Evolutionary conservation across 2,888 invertebrate genomes (phyloP), one percentile per base, ranked within the genome.

Genomic region (Dasypogon diadema): DNA sequence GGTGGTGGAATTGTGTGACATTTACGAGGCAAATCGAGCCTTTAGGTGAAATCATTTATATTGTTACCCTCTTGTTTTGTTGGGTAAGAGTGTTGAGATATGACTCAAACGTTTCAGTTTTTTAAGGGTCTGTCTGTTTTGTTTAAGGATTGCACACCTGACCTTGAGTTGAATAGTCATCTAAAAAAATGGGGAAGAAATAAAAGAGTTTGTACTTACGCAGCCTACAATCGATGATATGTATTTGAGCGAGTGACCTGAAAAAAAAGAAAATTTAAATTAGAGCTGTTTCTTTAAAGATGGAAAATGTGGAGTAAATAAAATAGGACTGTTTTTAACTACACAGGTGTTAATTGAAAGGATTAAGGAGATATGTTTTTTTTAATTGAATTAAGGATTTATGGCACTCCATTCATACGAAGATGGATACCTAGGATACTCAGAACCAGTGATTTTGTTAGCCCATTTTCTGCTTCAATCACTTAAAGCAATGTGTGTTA

Each of bases 11-110:
- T 30, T 37, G 34, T 54, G 12, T 70, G 70, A 54, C 70, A 34
- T 70, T 70, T 70, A 70, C 54, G 70, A 54, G 54, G 54, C 34
- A 54, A 70, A 70, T 70, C 70, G 70, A 70, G 54, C 70, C 54
- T 54, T 26, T 70, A 12, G 14, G 54, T 54, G 34, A 54, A 70
- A 70, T 70, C 54, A 70, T 26, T 70, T 54, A 70, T 54, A 14
- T 26, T 26, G 54, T 54, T 54, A 70, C 70, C 22, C 30, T 26
- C 14, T 56, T 24, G 26, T 26, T n/a, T 2, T 5, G 18, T 54
- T 22, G 54, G 5, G 54, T 6, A 12, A 6, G n/a, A n/a, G 34
- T 30, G 34, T 6, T 12, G n/a, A 42, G n/a, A 12, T 42, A 42
- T 42, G 8, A 12, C 42, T 3, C n/a, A 3, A 42, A 12, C 8